Evolutionary conservation across 2,888 invertebrate genomes (phyloP), one percentile per base, ranked within the genome.

Genomic region (Lottia scabra): DNA sequence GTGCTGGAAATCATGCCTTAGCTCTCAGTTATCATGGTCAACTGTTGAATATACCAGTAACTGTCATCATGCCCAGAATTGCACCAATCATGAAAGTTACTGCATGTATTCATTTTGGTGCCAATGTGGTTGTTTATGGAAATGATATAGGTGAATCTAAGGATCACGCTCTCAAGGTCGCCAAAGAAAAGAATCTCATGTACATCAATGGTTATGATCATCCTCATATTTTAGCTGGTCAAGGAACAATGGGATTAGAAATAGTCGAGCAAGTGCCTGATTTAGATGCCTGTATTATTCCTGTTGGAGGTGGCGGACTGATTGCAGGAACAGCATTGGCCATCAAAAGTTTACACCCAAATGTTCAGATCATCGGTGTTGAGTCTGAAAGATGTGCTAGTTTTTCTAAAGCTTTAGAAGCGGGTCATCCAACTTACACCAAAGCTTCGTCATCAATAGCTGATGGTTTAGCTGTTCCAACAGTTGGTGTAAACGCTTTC

Each of bases 191-290:
- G 72, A 92, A 92, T 0, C 91, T 94, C 70, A 92, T 93, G 27
- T 98, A 98, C 84, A 94, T 98, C 46, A 98, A 98, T 90, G 97
- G 97, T 94, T 98, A 97, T 87, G 98, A 98, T 89, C 96, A 98
- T 89, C 97, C 97, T 0, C 94, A 97, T 87, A 96, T 98, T 77
- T 94, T 98, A 92, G 96, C 97, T 0, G 98, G 98, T 0, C 97
- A 97, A 89, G 98, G 98, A 13, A 98, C 98, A 0, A 92, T 97
- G 85, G 98, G 96, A 0, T 90, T 98, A 82, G 98, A 98, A 91
- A 96, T 98, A 74, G 89, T 96, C 30, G 96, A 97, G 84, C 96
- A 98, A 89, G 95, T 97, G 1, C 92, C 94, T 0, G 93, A 95
- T 72, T 93, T 96, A 16, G 96, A 98, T 89, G 97, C 97, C 0